Conservation (phyloP, 23 tunicate genomes). For the Halocynthia aurantium region DNA sequence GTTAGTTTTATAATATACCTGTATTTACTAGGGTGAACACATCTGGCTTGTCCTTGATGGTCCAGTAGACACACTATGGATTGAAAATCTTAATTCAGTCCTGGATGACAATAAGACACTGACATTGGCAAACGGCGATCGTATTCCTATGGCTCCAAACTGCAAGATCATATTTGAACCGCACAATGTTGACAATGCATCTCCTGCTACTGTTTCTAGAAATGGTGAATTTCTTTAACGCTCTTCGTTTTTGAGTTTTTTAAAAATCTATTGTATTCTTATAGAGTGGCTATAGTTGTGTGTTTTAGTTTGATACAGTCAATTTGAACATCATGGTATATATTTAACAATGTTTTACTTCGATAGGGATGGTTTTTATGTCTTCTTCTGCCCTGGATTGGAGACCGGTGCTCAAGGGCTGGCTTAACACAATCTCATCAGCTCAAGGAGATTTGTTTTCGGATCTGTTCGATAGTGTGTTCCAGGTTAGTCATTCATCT, state of each 20-base stretch:
- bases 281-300: no score
- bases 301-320: no score
- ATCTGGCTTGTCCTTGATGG: conserved; percentile 88
- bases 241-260: not conserved
- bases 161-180: conserved; percentile 87
- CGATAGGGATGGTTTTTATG: conserved; percentile 80
- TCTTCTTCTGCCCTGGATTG: conserved; percentile 80
- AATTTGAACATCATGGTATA: no score
- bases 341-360: not conserved
- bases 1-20: no score
- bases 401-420: conserved; percentile 70
- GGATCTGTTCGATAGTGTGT: conserved; percentile 53
- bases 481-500: conserved; percentile 27
- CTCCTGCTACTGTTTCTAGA: conserved; percentile 91
- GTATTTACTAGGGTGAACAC: conserved; percentile 54
- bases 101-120: conserved; percentile 86
- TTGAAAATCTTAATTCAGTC: conserved; percentile 80
- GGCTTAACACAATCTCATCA: conserved; percentile 62
- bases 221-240: conserved; percentile 39
- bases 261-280: not conserved
- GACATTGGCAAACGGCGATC: conserved; percentile 84
- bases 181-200: conserved; percentile 83
- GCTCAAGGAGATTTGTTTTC: conserved; percentile 53
- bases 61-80: conserved; percentile 83
- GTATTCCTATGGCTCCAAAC: conserved; percentile 91